Conservation (phyloP, 2,797 vertebrate genomes). For the Myotis daubentonii region DNA sequence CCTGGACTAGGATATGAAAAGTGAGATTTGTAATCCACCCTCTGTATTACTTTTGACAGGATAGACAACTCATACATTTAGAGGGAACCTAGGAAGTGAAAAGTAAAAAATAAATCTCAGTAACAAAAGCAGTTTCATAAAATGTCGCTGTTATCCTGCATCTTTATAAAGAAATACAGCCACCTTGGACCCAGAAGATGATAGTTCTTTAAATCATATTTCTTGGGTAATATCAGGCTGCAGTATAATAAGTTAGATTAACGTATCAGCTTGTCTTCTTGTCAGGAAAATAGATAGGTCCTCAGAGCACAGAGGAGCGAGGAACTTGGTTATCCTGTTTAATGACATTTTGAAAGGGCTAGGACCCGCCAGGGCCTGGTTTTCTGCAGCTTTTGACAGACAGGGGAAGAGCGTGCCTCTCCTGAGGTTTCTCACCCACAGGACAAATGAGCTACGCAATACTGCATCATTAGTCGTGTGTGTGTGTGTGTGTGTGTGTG, state of each 20-base stretch:
- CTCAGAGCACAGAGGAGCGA: neutral
- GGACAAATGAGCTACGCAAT: neutral
- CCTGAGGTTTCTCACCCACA: neutral
- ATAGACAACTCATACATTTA: too few relatives aligned
- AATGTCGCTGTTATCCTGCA: neutral
- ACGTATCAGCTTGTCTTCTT: neutral
- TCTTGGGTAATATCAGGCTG: neutral
- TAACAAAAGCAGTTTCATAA: neutral
- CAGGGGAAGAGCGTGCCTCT: neutral
- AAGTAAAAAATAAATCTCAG: neutral
- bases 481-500: fast-evolving
- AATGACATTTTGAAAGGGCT: neutral
- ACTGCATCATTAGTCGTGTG: neutral
- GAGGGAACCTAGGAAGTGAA: neutral
- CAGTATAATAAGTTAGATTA: neutral
- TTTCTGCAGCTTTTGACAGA: neutral
- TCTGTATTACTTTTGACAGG: neutral
- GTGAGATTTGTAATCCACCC: neutral
- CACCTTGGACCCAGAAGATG: neutral
- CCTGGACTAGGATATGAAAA: neutral
- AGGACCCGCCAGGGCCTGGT: neutral
- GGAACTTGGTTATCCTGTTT: neutral
- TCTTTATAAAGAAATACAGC: neutral
- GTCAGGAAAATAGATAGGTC: neutral
- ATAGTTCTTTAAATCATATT: neutral